phyloP scores from a whole-genome alignment of 2,797 vertebrate species.

The Enteromius mattozi region DNA sequence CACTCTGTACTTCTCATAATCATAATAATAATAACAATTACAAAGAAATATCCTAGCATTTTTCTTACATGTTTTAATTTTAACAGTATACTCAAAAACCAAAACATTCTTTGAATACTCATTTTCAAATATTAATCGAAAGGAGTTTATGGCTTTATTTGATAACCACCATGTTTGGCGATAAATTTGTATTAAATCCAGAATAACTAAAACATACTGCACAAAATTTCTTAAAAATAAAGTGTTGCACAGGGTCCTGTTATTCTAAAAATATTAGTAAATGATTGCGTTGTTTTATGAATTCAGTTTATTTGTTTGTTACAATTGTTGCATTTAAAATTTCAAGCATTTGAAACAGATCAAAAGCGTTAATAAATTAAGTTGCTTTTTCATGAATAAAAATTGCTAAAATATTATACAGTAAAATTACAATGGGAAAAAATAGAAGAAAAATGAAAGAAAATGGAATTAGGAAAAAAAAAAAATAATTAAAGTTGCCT shows the following conservation, averaged over 20 bases:
- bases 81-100: background rate
- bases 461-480: background rate
- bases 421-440: background rate
- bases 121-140: background rate
- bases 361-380: background rate
- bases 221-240: background rate
- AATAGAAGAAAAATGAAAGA: background rate
- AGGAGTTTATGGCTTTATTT: background rate
- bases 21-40: background rate
- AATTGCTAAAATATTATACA: background rate
- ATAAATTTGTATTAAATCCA: background rate
- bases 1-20: background rate
- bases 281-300: background rate
- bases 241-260: background rate
- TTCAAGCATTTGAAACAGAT: background rate
- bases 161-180: background rate
- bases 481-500: no score
- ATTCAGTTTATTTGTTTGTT: background rate
- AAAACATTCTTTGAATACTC: background rate
- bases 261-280: background rate
- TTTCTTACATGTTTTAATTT: background rate
- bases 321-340: background rate
- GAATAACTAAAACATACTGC: background rate
- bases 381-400: background rate
- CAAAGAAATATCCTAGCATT: background rate